Base-by-base conservation (phyloP, 2,888 invertebrate species). In the Synanthedon formicaeformis region DNA sequence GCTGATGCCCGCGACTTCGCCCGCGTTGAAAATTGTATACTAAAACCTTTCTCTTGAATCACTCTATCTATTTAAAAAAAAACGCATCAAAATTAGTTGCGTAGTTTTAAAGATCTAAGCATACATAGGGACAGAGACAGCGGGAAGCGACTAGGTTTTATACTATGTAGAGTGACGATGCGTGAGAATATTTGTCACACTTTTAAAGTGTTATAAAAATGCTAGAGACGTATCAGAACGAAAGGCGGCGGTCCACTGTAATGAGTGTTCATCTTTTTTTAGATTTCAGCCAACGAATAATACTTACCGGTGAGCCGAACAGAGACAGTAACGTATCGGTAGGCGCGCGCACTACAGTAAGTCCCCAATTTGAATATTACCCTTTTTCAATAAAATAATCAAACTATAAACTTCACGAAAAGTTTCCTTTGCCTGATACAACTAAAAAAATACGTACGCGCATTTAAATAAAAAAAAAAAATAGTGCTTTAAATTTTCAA, bases 321-420 rank as follows among this genome's bases (percentile, higher is more conserved):
- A 68, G 70, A 70, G 67, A 67, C 77, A 83, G 84, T 84, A 71
- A 71, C 69, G 72, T 72, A 76, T 65, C 68, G 78, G 68, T 80
- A 78, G 78, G 81, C 84, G 83, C 73, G 81, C 82, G 83, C 83
- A 81, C 77, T 69, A 73, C 74, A 73, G 84, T 85, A 82, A 85
- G 85, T 84, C 73, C 61, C 58, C 40, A 49, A 64, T 60, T 60
- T 62, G 67, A 64, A 70, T 60, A 54, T 57, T 55, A 6, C 45
- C 14, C 51, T 58, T 57, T 57, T 59, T 66, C 67, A 61, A 58
- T 58, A 57, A 55, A 63, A 56, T 0, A 23, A 23, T 4, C 4
- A 23, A 54, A 60, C 55, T 23, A 40, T 52, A 53, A 52, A 55
- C 56, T 57, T 55, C 59, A 55, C 54, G 64, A 50, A 50, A 50